Evolutionary conservation across 2,113 vertebrate genomes (phyloP).

Genomic region (Montifringilla adamsi): DNA sequence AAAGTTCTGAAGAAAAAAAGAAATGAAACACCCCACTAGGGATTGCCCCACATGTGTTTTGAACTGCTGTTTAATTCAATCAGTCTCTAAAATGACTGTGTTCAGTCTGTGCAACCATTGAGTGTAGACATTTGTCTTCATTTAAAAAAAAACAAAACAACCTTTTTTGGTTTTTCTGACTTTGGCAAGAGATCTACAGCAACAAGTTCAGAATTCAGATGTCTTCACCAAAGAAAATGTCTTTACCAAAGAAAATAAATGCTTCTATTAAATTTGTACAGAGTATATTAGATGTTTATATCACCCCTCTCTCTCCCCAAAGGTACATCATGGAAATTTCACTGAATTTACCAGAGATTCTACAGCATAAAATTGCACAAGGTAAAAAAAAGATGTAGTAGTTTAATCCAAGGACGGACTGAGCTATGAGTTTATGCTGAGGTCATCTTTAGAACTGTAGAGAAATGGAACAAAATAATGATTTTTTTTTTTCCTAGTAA

Average conservation of each 20-base stretch:
- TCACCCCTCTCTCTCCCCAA: not conserved
- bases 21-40: not conserved
- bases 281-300: not conserved
- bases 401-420: not conserved
- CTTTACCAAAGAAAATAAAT: not conserved
- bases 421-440: conserved; percentile 1
- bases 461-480: not conserved
- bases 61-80: not conserved
- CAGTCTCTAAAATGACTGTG: not conserved
- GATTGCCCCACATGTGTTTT: not conserved
- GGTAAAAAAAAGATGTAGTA: not conserved
- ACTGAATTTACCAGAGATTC: not conserved
- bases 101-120: not conserved
- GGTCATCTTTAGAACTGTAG: not conserved
- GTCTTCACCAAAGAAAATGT: not conserved
- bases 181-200: not conserved
- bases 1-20: not conserved
- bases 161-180: not conserved
- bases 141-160: not conserved
- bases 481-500: not conserved
- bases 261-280: not conserved
- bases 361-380: not conserved
- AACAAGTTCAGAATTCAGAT: not conserved
- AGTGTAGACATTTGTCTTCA: not conserved
- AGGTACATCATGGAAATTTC: not conserved